These are phyloP conservation scores for Eretmocerus hayati DNA, from an alignment of 2,888 invertebrate genomes.

Conservation along the genomic window DNA sequence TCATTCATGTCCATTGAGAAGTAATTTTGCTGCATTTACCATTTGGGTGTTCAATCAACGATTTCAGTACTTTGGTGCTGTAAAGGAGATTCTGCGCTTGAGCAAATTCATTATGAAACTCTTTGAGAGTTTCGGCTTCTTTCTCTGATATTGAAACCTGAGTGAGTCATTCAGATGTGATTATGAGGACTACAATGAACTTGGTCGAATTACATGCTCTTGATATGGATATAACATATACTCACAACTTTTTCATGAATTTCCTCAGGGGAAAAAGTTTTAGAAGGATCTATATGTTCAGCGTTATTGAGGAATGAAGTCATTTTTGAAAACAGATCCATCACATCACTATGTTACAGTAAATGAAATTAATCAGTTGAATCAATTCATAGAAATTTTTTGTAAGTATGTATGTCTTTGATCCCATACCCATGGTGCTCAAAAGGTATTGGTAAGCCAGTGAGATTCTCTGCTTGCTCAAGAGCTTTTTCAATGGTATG, in stretches of 20 bases:
- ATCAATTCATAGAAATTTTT: neutral
- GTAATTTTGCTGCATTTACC: no score
- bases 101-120: constrained; percentile 2
- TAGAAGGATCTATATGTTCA: constrained; percentile 7
- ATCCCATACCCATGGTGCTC: constrained; percentile 29
- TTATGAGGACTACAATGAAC: neutral
- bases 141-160: constrained; percentile 3
- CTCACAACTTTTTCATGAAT: constrained; percentile 16
- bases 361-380: neutral
- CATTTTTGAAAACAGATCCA: constrained; percentile 27
- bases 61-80: neutral
- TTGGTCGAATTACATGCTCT: neutral
- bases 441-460: constrained; percentile 33
- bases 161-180: neutral
- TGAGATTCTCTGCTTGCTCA: constrained; percentile 24
- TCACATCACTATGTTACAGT: constrained; percentile 24
- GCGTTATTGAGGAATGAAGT: constrained; percentile 28
- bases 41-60: no score
- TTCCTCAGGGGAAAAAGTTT: constrained; percentile 5
- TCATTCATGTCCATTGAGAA: no score
- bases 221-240: neutral
- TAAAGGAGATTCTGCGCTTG: constrained; percentile 4
- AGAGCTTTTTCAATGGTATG: constrained; percentile 31
- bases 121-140: constrained; percentile 9
- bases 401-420: neutral